Evolutionary conservation across 2,797 vertebrate genomes (phyloP), one percentile per base, ranked within the genome.

Genomic region (Poeciliopsis gracilis): DNA sequence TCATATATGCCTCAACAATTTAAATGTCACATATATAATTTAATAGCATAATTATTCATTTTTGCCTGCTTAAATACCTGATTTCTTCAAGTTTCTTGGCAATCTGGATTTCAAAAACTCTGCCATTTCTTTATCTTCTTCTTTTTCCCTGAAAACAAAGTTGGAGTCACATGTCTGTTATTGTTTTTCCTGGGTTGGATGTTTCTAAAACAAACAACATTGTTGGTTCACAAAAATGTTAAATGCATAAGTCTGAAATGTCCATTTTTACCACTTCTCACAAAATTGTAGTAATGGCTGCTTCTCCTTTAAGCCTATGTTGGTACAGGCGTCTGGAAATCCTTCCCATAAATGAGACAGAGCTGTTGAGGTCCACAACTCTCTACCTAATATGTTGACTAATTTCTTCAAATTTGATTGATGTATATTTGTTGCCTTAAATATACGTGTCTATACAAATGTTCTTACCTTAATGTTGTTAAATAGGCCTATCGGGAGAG

Each of bases 101-200:
- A 97, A 92, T 90, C 97, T 97, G 77, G 94, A 96, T 84, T 96
- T 96, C 82, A 97, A 92, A 90, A 97, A 97, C 80, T 97, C 97
- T 13, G 96, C 96, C 97, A 97, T 97, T 88, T 97, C 97, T 90
- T 97, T 97, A 92, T 97, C 97, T 84, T 97, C 97, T 90, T 97
- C 97, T 81, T 94, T 95, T 88, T 97, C 97, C 91, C 97, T 97
- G 88, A 61, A 85, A 77, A 73, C 28, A 15, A 41, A 91, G 16
- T 89, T 63, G 57, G 57, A 6, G 57, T 61, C 15, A 61, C 30
- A 30, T 33, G 7, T 16, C 15, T 8, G 28, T 61, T 61, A 9
- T 28, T 36, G 4, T 53, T 51, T 51, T 51, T 23, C 7, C 49
- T 23, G 59, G 59, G 16, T 66, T 20, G 20, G 12, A 38, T 67